Percentiles rank a stretch among this genome's conserved stretches.
phyloP scores from a whole-genome alignment of 2,113 vertebrate genomes.

The Orthonyx spaldingii region DNA sequence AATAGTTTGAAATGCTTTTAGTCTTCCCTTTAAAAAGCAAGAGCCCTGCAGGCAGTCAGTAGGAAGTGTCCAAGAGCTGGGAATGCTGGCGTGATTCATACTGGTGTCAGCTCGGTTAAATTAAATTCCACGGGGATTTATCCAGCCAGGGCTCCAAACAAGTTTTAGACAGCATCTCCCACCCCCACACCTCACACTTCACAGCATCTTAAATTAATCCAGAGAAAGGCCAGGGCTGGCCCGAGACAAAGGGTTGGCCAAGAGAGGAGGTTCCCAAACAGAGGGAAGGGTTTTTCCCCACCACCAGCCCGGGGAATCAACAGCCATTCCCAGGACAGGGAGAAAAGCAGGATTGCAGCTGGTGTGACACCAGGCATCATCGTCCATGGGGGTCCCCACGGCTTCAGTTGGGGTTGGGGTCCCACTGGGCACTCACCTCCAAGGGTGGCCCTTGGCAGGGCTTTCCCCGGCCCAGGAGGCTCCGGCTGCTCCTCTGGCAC shows the following conservation, averaged over 20 bases:
- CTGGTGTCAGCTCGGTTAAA: slow-evolving; percentile 15
- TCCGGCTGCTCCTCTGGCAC: background rate
- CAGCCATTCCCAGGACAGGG: background rate
- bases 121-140: slow-evolving; percentile 49
- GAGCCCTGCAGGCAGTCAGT: background rate
- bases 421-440: background rate
- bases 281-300: background rate
- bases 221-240: background rate
- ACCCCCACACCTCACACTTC: background rate
- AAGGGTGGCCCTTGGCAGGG: background rate
- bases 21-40: background rate
- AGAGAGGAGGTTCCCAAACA: background rate
- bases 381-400: fast-evolving
- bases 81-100: background rate
- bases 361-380: fast-evolving
- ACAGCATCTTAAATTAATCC: slow-evolving; percentile 24
- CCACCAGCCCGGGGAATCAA: fast-evolving
- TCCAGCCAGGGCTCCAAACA: background rate
- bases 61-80: background rate
- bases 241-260: background rate
- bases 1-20: slow-evolving; percentile 1
- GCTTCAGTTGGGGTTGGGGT: background rate
- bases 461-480: background rate
- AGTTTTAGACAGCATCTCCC: background rate
- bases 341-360: background rate